Evolutionary conservation across 92 coral and sea anemone species (phyloP).

Genomic region (Phenganax stokvisi): DNA sequence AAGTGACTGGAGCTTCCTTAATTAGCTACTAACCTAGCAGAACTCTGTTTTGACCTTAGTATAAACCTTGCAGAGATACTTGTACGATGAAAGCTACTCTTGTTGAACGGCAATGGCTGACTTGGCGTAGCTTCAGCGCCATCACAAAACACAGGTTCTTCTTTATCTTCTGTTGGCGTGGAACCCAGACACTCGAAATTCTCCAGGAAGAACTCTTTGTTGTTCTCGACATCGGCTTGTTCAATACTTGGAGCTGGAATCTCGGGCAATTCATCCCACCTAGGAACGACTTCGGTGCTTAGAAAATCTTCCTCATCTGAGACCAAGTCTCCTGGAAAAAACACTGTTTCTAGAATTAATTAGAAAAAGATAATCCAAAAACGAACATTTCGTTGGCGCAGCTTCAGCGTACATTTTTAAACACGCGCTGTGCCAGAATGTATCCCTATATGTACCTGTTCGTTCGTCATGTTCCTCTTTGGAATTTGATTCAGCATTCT

Average conservation of each 20-base stretch:
- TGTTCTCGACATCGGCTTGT: slow-evolving; percentile 48
- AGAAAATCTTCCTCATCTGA: slow-evolving; percentile 28
- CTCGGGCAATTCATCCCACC: slow-evolving; percentile 35
- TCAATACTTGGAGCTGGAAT: slow-evolving; percentile 43
- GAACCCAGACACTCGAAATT: slow-evolving; percentile 91
- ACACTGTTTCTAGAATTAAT: too few relatives aligned
- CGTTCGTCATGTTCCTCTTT: slow-evolving; percentile 21
- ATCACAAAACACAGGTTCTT: slow-evolving; percentile 45
- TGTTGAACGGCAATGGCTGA: slow-evolving; percentile 30
- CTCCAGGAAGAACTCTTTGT: slow-evolving; percentile 55
- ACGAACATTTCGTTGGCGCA: too few relatives aligned
- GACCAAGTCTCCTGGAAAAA: slow-evolving; percentile 17
- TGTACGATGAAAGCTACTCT: slow-evolving; percentile 50
- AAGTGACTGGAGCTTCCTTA: neutral
- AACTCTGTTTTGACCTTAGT: slow-evolving; percentile 64
- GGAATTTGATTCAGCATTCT: slow-evolving; percentile 24
- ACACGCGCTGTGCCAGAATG: neutral
- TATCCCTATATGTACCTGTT: neutral
- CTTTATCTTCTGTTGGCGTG: slow-evolving; percentile 53
- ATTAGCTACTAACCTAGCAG: slow-evolving; percentile 39
- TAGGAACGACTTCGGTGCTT: slow-evolving; percentile 23
- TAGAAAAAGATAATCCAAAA: too few relatives aligned
- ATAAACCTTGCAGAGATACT: slow-evolving; percentile 94
- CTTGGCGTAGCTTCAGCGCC: slow-evolving; percentile 17
- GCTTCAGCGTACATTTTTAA: too few relatives aligned